Conservation (phyloP, 1,140 invertebrate species). For the Cherax destructor region DNA sequence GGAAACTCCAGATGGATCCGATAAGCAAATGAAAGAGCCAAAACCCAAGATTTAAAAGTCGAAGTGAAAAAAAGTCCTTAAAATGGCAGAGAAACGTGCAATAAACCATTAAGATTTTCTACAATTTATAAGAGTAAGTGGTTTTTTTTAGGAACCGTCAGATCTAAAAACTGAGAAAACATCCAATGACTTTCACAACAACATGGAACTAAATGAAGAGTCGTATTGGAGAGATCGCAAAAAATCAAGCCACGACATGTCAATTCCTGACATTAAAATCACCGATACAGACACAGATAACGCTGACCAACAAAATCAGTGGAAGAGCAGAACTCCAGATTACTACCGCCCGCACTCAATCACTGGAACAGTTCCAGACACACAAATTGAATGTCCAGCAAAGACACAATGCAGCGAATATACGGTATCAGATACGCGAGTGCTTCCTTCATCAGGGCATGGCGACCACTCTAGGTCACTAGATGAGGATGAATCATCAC, state of each 20-base stretch:
- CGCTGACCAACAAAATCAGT: background rate
- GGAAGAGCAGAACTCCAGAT: background rate
- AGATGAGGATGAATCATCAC: background rate
- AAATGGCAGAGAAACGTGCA: too few relatives aligned
- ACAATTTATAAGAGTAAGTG: too few relatives aligned
- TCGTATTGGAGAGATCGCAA: background rate
- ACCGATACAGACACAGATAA: background rate
- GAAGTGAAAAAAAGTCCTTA: too few relatives aligned
- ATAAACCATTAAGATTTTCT: too few relatives aligned
- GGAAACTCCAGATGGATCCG: too few relatives aligned
- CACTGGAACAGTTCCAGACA: conserved; percentile 4
- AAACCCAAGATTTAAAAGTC: too few relatives aligned
- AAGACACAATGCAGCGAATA: background rate
- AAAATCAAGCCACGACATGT: background rate
- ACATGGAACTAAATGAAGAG: background rate
- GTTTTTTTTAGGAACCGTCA: too few relatives aligned
- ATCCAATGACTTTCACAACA: background rate
- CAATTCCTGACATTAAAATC: background rate
- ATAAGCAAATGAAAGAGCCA: too few relatives aligned
- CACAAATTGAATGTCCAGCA: background rate
- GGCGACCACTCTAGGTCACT: background rate
- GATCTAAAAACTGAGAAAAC: too few relatives aligned
- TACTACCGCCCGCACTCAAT: background rate
- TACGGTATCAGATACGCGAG: background rate
- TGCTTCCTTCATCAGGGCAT: background rate